Conservation (phyloP, 2,888 invertebrate genomes). For the Morpho helenor region DNA sequence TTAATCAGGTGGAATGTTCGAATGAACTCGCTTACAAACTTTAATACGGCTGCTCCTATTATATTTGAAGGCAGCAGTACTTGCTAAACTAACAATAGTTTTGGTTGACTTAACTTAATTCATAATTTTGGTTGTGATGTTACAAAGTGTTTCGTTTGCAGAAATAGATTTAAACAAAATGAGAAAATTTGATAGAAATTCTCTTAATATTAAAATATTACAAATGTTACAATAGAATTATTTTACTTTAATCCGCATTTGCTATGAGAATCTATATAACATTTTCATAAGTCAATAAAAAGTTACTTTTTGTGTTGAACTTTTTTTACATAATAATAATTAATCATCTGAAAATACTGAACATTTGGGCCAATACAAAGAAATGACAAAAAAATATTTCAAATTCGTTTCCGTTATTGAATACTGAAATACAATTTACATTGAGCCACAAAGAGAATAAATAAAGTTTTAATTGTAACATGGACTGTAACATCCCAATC, state of each 20-base stretch:
- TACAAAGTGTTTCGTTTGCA: not conserved
- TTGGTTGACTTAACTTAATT: not conserved
- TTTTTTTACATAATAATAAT: no score
- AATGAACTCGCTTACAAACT: slow-evolving; percentile 2
- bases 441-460: slow-evolving; percentile 18
- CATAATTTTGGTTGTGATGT: not conserved
- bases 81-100: not conserved
- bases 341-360: no score
- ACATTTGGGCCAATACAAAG: not conserved
- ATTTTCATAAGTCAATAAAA: no score
- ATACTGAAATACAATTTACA: slow-evolving; percentile 14
- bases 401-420: slow-evolving; percentile 11
- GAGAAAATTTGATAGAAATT: no score
- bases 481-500: slow-evolving; percentile 11
- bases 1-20: not conserved
- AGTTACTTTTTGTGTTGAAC: no score
- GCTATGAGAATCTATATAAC: no score
- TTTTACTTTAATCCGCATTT: no score
- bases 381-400: not conserved
- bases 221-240: no score
- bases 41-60: not conserved
- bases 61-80: not conserved
- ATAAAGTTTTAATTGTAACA: slow-evolving; percentile 17
- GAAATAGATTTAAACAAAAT: not conserved
- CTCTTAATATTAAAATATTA: no score